phyloP scores from a whole-genome alignment of 2,797 vertebrate species.

The Myotis vivesi region DNA sequence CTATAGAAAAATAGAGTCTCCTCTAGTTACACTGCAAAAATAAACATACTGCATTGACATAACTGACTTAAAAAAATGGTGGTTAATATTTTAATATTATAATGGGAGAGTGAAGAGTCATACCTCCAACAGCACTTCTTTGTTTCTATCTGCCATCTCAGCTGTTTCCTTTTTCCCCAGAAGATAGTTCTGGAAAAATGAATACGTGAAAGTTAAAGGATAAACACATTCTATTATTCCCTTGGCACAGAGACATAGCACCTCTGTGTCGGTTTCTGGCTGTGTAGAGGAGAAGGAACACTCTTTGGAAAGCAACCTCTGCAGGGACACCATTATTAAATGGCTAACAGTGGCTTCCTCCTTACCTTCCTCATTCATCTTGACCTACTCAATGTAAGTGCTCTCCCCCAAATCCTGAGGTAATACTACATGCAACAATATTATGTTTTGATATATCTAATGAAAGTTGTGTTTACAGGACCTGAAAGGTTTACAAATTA shows the following conservation, averaged over 20 bases:
- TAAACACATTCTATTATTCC: neutral
- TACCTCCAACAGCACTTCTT: conserved; percentile 96
- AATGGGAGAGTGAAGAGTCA: conserved; percentile 36
- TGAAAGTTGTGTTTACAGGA: neutral
- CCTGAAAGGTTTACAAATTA: conserved; percentile 9
- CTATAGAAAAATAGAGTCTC: neutral
- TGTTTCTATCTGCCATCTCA: conserved; percentile 98
- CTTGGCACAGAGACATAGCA: neutral
- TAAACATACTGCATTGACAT: neutral
- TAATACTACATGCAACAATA: neutral
- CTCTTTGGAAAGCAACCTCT: neutral
- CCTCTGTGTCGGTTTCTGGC: neutral
- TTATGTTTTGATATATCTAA: neutral
- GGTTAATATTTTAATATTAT: neutral
- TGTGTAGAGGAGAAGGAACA: neutral
- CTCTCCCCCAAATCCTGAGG: neutral
- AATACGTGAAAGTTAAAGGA: conserved; percentile 59
- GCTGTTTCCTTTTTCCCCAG: conserved; percentile 96
- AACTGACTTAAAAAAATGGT: neutral
- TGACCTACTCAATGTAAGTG: neutral
- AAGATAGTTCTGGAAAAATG: conserved; percentile 93
- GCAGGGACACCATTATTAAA: neutral
- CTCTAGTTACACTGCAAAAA: neutral
- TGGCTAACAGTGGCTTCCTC: neutral
- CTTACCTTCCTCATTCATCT: neutral